Conservation (phyloP, 2,797 vertebrate genomes). For the Agapornis canus region DNA sequence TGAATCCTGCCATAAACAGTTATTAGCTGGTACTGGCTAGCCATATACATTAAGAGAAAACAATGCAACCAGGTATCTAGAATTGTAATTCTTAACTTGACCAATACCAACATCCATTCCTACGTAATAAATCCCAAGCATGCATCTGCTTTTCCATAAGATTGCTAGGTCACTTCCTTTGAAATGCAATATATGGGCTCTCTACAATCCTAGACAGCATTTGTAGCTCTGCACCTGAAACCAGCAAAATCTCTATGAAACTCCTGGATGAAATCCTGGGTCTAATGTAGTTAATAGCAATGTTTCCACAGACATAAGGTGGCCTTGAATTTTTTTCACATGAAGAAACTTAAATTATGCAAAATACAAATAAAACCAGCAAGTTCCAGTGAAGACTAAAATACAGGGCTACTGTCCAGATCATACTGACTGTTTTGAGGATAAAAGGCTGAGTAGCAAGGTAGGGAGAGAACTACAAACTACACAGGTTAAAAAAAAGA, state of each 20-base stretch:
- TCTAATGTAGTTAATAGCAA: not conserved
- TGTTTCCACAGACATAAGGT: not conserved
- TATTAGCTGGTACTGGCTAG: not conserved
- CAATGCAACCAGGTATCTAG: not conserved
- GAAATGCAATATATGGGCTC: fast-evolving
- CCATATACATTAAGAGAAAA: not conserved
- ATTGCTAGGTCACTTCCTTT: not conserved
- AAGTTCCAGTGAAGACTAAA: not conserved
- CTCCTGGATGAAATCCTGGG: not conserved
- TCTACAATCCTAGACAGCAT: not conserved
- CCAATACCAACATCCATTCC: not conserved
- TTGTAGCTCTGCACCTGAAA: not conserved
- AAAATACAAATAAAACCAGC: not conserved
- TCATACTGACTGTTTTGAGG: not conserved
- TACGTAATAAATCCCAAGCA: not conserved
- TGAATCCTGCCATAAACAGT: not conserved
- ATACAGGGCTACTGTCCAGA: not conserved
- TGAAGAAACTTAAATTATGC: not conserved
- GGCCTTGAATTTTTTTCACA: not conserved
- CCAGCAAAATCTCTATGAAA: not conserved
- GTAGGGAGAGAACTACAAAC: not conserved
- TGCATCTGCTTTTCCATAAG: not conserved
- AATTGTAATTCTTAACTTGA: not conserved
- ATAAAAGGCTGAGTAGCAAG: not conserved
- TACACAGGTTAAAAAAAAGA: not conserved